A percentile compares a stretch with the other conserved stretches of the same genome.
Evolutionary conservation across 2,113 vertebrate genomes (phyloP).

Genomic region (Phainopepla nitens): DNA sequence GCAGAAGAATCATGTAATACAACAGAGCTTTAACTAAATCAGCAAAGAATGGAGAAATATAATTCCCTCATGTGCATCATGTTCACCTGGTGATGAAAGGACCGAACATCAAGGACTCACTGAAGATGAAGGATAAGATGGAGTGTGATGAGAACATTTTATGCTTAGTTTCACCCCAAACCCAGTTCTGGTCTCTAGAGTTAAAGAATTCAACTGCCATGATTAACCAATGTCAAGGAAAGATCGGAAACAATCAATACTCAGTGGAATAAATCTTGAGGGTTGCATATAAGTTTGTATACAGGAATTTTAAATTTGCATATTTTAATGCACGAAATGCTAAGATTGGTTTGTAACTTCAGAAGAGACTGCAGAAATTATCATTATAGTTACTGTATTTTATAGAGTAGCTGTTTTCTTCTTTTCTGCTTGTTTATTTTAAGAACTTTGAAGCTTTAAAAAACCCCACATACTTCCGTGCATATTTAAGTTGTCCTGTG

Average conservation of each 20-base stretch:
- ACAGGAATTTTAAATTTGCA: background rate
- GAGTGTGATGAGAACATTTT: background rate
- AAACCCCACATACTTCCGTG: rapidly evolving
- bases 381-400: background rate
- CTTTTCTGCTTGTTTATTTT: background rate
- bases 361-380: background rate
- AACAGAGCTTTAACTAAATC: background rate
- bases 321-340: background rate
- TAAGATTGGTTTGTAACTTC: background rate
- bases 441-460: background rate
- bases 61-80: background rate
- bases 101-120: background rate
- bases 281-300: background rate
- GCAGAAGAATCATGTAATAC: background rate
- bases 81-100: background rate
- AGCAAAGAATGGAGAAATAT: background rate
- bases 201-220: background rate
- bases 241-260: background rate
- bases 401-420: background rate
- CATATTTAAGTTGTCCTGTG: background rate
- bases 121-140: background rate
- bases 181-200: background rate
- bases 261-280: background rate
- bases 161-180: background rate
- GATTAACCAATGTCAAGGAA: background rate